These are phyloP conservation scores for Hydrolagus colliei DNA, from an alignment of 2,797 vertebrate genomes.

Conservation along the genomic window DNA sequence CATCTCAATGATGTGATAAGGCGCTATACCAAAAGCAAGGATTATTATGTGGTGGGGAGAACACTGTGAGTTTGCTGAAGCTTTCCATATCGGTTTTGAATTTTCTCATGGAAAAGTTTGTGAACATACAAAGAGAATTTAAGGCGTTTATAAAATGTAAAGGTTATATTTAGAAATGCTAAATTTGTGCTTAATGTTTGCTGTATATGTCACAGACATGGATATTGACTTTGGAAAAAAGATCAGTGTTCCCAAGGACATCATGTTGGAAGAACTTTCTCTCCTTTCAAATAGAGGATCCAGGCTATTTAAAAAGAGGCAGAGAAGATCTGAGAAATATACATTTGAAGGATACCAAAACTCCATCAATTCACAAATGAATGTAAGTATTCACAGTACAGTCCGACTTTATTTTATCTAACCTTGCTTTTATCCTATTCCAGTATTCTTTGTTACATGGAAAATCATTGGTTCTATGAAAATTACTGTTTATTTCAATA, in stretches of 20 bases:
- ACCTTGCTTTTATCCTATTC: too few relatives aligned
- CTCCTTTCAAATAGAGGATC: slow-evolving; percentile 82
- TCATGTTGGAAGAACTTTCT: slow-evolving; percentile 92
- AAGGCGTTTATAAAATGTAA: neutral
- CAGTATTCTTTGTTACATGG: too few relatives aligned
- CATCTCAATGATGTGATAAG: too few relatives aligned
- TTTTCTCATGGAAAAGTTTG: neutral
- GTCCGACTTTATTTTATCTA: too few relatives aligned
- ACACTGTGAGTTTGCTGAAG: too few relatives aligned
- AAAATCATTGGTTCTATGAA: too few relatives aligned
- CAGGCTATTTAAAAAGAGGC: slow-evolving; percentile 87
- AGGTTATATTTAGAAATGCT: neutral
- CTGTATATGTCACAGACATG: slow-evolving; percentile 55
- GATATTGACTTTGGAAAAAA: slow-evolving; percentile 81
- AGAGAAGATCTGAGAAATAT: slow-evolving; percentile 89
- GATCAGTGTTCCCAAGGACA: slow-evolving; percentile 79
- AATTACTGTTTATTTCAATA: too few relatives aligned
- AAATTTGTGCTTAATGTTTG: neutral
- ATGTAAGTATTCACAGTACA: slow-evolving; percentile 56
- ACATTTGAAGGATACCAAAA: slow-evolving; percentile 86
- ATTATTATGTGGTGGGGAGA: too few relatives aligned
- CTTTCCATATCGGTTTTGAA: neutral
- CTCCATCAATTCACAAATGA: slow-evolving; percentile 63
- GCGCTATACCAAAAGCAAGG: too few relatives aligned
- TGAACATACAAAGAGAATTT: neutral